phyloP scores from a whole-genome alignment of 2,888 invertebrate genomes.

The Trissolcus brochymenae region DNA sequence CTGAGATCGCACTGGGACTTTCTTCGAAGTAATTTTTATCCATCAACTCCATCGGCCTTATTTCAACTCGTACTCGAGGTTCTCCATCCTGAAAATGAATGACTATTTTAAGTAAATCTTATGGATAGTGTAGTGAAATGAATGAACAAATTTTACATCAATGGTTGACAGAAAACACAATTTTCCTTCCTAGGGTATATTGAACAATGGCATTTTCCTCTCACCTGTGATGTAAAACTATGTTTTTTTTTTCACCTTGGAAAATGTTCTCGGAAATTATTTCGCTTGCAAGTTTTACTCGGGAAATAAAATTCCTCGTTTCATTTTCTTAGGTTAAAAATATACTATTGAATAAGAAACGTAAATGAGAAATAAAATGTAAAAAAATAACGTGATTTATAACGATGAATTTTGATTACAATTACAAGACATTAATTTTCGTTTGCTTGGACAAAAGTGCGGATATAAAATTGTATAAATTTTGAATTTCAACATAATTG shows the following conservation, averaged over 20 bases:
- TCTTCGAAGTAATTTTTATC: conserved; percentile 71
- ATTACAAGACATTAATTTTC: neutral
- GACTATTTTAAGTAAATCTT: neutral
- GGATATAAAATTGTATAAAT: neutral
- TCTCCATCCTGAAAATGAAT: conserved; percentile 80
- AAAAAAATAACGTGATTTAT: neutral
- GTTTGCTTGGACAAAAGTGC: neutral
- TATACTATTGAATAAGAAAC: neutral
- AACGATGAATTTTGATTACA: neutral
- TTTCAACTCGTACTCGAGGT: conserved; percentile 81
- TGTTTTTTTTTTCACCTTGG: no score
- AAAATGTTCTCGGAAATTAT: no score
- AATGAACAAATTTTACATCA: neutral
- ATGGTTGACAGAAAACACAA: no score
- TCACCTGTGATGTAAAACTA: no score
- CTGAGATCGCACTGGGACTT: conserved; percentile 61
- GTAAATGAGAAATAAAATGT: neutral
- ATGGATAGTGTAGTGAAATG: neutral
- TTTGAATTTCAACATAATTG: no score
- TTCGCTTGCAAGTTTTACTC: no score
- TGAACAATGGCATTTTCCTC: no score
- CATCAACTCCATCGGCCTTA: conserved; percentile 80
- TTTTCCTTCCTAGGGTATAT: no score
- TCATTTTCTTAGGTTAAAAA: no score
- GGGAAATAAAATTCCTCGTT: no score